Evolutionary conservation across 2,113 vertebrate genomes (phyloP), one percentile per base, ranked within the genome.

Genomic region (Gulo gulo): DNA sequence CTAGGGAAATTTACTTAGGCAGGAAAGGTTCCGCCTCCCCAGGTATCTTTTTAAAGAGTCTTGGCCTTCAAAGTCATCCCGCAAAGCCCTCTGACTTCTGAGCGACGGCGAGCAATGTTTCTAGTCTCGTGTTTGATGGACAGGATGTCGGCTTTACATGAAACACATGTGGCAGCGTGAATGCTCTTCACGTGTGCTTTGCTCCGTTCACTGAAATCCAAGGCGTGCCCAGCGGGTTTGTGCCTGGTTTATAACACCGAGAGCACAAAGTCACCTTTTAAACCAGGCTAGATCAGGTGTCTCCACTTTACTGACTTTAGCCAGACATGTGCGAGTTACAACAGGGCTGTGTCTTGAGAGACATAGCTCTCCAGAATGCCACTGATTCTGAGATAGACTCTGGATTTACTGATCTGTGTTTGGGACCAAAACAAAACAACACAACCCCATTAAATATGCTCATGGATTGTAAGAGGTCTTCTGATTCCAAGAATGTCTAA

Each of bases 51-150:
- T 85, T 80, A 47, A 91, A 94, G 71, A 69, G 50, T 55, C 88
- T 65, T 80, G 89, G 94, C 89, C 97, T 96, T 96, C 97, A 97
- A 95, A 98, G 97, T 93, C 93, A 78, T 90, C 69, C 90, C 45
- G 87, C 92, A 94, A 93, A 96, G 95, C 88, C 94, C 81, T 91
- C 78, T 94, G 93, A 93, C 91, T 96, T 94, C 91, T 95, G 90
- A 97, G 90, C 0, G 1, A 92, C 83, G 69, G 80, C 34, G 0
- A 82, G 94, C 79, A 50, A 39, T 14, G 47, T 69, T 80, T 91
- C 87, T 89, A 95, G 93, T 81, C 97, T 94, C 10, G 34, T 14
- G 94, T 92, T 84, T 97, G 98, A 98, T 87, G 76, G 94, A 79
- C 87, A 97, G 96, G 84, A 94, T 76, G 85, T 61, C 76, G 92